Evolutionary conservation across 2,888 invertebrate genomes (phyloP), one percentile per base, ranked within the genome.

Genomic region (Embidobia sp.): DNA sequence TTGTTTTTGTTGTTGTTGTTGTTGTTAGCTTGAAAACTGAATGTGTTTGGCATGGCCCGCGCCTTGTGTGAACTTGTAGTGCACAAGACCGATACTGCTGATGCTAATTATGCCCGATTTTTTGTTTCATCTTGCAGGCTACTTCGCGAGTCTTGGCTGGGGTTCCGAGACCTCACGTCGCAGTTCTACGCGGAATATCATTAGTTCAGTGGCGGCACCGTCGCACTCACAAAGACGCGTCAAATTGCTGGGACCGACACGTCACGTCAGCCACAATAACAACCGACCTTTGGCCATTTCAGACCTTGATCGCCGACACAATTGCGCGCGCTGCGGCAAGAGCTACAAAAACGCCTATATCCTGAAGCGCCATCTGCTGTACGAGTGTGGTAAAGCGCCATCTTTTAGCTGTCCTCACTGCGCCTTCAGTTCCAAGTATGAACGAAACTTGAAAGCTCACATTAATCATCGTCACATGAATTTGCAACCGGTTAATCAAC

Each of bases 331-430:
- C 10, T 93, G 93, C 82, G 91, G 91, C 78, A 93, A 92, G 88
- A 92, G 91, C 78, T 93, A 93, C 86, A 90, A 92, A 82, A 91
- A 93, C 75, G 92, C 92, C 80, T 92, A 93, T 37, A 93, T 93
- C 79, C 87, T 93, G 66, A 92, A 92, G 81, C 90, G 93, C 8
- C 93, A 93, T 79, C 87, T 91, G 85, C 90, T 88, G 0, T 91
- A 90, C 82, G 91, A 91, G 78, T 91, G 91, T 80, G 90, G 91
- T 18, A 90, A 90, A 73, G 89, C 89, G 1, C 90, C 90, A 1
- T 88, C 90, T 1, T 90, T 90, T 79, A 88, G 85, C 40, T 91
- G 91, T 67, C 87, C 89, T 31, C 89, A 86, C 78, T 91, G 91
- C 81, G 81, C 86, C 6, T 90, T 90, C 75, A 90, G 88, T 55